Evolutionary conservation across 1,140 invertebrate genomes (phyloP).

Genomic region (Chelonus insularis): DNA sequence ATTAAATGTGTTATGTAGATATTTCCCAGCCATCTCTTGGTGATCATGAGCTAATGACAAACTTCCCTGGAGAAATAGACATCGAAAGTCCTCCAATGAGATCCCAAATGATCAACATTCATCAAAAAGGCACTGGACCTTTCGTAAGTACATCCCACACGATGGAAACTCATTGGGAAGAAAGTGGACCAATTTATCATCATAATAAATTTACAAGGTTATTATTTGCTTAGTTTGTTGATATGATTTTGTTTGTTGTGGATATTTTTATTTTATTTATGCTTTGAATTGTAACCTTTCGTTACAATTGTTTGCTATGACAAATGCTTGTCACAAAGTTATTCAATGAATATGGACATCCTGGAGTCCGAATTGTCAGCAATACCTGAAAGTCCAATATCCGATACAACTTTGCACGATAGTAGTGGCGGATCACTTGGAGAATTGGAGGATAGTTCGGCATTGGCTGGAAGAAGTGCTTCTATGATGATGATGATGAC

Average conservation of each 20-base stretch:
- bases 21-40: slow-evolving; percentile 75
- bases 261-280: slow-evolving; percentile 5
- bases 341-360: slow-evolving; percentile 79
- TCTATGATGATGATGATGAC: slow-evolving; percentile 41
- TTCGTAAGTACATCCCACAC: slow-evolving; percentile 53
- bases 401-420: slow-evolving; percentile 77
- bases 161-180: slow-evolving; percentile 75
- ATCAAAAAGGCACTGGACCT: slow-evolving; percentile 49
- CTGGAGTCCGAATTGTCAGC: slow-evolving; percentile 84
- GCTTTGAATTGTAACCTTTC: slow-evolving; percentile 26
- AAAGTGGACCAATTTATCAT: slow-evolving; percentile 57
- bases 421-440: slow-evolving; percentile 66
- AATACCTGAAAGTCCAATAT: slow-evolving; percentile 85
- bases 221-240: slow-evolving; percentile 11
- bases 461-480: slow-evolving; percentile 58
- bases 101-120: slow-evolving; percentile 42
- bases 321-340: slow-evolving; percentile 58
- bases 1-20: slow-evolving; percentile 57
- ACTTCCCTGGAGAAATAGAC: slow-evolving; percentile 56
- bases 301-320: slow-evolving; percentile 45
- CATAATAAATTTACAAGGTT: slow-evolving; percentile 52
- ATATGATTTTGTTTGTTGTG: slow-evolving; percentile 8
- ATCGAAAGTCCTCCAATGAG: slow-evolving; percentile 55
- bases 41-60: slow-evolving; percentile 64
- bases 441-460: slow-evolving; percentile 52